Conservation (phyloP, 2,888 invertebrate species). For the Taenaris catops region DNA sequence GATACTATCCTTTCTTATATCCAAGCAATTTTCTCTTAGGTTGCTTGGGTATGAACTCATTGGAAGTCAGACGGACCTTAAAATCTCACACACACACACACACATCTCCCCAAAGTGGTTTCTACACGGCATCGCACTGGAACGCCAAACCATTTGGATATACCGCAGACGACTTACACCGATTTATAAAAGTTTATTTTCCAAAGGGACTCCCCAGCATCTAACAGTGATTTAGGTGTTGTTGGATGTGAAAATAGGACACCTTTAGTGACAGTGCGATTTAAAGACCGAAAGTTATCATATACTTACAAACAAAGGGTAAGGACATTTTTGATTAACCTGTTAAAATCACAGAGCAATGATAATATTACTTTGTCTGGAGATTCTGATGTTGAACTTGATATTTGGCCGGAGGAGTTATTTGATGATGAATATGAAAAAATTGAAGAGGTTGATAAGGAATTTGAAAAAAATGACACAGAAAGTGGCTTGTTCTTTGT, state of each 20-base stretch:
- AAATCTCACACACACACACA: too few relatives aligned
- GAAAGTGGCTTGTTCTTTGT: slow-evolving; percentile 61
- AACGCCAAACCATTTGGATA: too few relatives aligned
- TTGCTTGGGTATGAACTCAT: too few relatives aligned
- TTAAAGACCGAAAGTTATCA: slow-evolving; percentile 60
- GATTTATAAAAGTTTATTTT: too few relatives aligned
- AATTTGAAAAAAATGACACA: slow-evolving; percentile 35
- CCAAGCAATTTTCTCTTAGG: too few relatives aligned
- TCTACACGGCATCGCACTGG: too few relatives aligned
- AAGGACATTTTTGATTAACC: slow-evolving; percentile 62
- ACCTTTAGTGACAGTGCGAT: slow-evolving; percentile 63
- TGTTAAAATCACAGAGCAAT: slow-evolving; percentile 51
- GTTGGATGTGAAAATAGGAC: slow-evolving; percentile 61
- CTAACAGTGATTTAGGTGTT: slow-evolving; percentile 49
- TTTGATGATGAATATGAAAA: slow-evolving; percentile 31
- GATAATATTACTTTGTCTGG: slow-evolving; percentile 36
- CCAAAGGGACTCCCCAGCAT: slow-evolving; percentile 56
- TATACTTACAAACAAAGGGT: slow-evolving; percentile 64
- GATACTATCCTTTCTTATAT: too few relatives aligned
- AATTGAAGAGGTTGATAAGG: slow-evolving; percentile 60
- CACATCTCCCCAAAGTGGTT: too few relatives aligned
- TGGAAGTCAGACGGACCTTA: too few relatives aligned
- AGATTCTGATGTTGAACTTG: slow-evolving; percentile 58
- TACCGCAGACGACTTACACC: too few relatives aligned
- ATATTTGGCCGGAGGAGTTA: slow-evolving; percentile 63